Evolutionary conservation across 2,113 vertebrate genomes (phyloP), one percentile per base, ranked within the genome.

Genomic region (human): DNA sequence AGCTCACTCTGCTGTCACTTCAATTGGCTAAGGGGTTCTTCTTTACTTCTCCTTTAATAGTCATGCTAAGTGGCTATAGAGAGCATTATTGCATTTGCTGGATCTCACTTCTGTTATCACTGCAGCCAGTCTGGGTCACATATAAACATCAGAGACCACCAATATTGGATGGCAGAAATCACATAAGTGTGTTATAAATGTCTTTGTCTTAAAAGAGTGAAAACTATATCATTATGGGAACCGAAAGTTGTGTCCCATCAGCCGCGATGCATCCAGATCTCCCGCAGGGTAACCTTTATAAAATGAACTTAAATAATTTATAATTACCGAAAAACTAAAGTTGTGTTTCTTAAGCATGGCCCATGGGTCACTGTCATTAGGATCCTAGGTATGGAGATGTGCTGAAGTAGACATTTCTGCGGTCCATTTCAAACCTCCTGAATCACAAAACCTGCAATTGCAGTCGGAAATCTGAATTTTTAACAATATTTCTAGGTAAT

Each of bases 1-100:
- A 80, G 55, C 70, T 94, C n/a, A 88, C 43, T 27, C 76, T 87
- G 61, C 76, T 94, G 68, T 95, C 79, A 90, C 70, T 84, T 90
- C 89, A 88, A 40, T 94, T 97, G 85, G 80, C 45, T 94, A 85
- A 94, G 57, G 85, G 17, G 17, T 93, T 59, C 32, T 40, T 83
- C 48, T 83, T 97, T 52, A 83, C 22, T n/a, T 93, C 22, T 96
- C 55, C 80, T 93, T 96, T 84, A 95, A 55, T 25, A 70, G 59
- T 64, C 81, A 72, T 82, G 55, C 70, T 84, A 95, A 94, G 81
- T 88, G 72, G 57, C n/a, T 84, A 1, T 17, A 57, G 48, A 52
- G 7, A 78, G 40, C 23, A 8, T 82, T 83, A 92, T 52, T 84
- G 73, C 22, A 32, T 90, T 57, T 92, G 45, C 43, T 43, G 13